Evolutionary conservation across 37 sponge, comb jelly and placozoan genomes (phyloP), one percentile per base, ranked within the genome.

Genomic region (Halichondria panicea): DNA sequence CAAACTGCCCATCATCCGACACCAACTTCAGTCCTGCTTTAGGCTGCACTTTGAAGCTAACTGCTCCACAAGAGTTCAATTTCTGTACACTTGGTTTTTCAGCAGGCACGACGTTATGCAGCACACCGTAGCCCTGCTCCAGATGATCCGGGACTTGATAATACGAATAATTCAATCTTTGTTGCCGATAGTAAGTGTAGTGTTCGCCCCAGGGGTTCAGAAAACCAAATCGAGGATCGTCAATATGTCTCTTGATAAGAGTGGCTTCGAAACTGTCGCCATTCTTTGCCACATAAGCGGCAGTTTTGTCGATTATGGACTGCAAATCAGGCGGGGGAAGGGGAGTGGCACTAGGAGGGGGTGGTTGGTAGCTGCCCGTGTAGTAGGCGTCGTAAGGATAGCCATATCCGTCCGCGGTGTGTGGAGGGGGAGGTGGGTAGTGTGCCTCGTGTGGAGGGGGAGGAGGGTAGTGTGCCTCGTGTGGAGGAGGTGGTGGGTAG

Each of bases 281-380:
- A 59, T 95, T 91, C 35, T 83, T 87, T 19, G 89, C 95, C 8
- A 88, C 93, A 78, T 95, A 95, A 62, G 88, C 89, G 6, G 95
- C 95, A 60, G 93, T 83, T 63, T 91, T 95, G 80, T 91, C 93
- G 28, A 95, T 69, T 42, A 95, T 71, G 34, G 83, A 66, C 38
- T 84, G 85, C 2, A 88, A 3, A 28, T 92, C 86, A 0, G 93
- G 89, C 1, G 93, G 89, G 9, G 93, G 93, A 25, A 82, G 87
- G 39, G 71, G 39, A 35, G 82, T 72, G 36, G 55, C 75, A 2
- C 48, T 41, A 28, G 48, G n/a, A 21, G 3, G n/a, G 52, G 45
- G 15, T 30, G 65, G 62, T 21, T 35, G 64, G 64, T 30, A 63
- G 27, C n/a, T n/a, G n/a, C n/a, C n/a, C n/a, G n/a, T n/a, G n/a